These are phyloP conservation scores for Amphipyra berbera DNA, from an alignment of 2,888 invertebrate genomes.

Conservation along the genomic window DNA sequence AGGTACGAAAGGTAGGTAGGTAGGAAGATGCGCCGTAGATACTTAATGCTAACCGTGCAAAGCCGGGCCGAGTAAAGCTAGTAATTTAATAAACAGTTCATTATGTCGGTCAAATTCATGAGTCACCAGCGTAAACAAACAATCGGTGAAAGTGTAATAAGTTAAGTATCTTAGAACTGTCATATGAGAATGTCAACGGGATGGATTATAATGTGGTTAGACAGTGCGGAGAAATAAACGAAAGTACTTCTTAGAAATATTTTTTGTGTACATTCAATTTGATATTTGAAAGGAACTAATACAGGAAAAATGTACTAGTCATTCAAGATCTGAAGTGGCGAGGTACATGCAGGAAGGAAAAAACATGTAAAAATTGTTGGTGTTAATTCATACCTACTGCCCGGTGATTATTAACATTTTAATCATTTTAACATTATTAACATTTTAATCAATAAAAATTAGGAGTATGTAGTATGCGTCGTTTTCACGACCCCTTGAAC, in stretches of 20 bases:
- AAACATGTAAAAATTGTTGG: background rate
- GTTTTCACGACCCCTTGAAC: too few relatives aligned
- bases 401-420: too few relatives aligned
- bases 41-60: too few relatives aligned
- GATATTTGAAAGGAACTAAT: conserved; percentile 1
- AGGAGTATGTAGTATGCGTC: too few relatives aligned
- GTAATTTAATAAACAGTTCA: conserved; percentile 2
- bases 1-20: too few relatives aligned
- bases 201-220: conserved; percentile 13
- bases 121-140: conserved; percentile 37
- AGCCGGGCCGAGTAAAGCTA: too few relatives aligned
- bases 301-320: conserved; percentile 17
- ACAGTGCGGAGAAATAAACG: conserved; percentile 14
- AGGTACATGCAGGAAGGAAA: background rate
- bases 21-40: too few relatives aligned
- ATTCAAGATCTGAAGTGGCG: background rate
- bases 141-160: conserved; percentile 38
- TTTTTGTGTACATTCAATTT: conserved; percentile 12
- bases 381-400: too few relatives aligned
- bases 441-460: too few relatives aligned
- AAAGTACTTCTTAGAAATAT: conserved; percentile 52
- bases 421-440: too few relatives aligned
- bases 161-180: conserved; percentile 20
- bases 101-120: conserved; percentile 32
- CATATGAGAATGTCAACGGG: conserved; percentile 14